Base-by-base conservation (phyloP, 2,113 vertebrate genomes). In the Nansenia antarctica region DNA sequence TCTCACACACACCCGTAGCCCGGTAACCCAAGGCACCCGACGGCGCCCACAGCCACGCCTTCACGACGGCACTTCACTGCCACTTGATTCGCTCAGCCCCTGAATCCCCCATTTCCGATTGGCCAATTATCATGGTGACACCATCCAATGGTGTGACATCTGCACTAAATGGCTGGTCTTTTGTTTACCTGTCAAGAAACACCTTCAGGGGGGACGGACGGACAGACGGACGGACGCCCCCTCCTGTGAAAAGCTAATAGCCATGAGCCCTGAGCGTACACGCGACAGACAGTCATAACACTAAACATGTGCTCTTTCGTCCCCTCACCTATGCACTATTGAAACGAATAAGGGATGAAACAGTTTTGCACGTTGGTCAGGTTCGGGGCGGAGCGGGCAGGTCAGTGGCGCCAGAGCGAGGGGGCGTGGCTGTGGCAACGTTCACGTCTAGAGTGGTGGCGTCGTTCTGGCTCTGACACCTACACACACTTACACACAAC, bases 271-370 rank as follows among this genome's bases (percentile, higher is more conserved):
- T 61, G 62, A 77, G 76, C 62, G 59, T 87, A 86, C 69, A 84
- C 82, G 67, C 63, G 62, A 18, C 55, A 35, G 20, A 79, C 78
- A 75, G 77, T 77, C 81, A 76, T 76, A 89, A 90, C 84, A 90
- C 89, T 85, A 88, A 90, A 81, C 74, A 73, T 70, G 82, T 85
- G 87, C 84, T 81, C 69, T 79, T 85, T 86, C 83, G 68, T 82
- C 86, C 87, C 85, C 77, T 86, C 86, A 89, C 87, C 88, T 91
- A 91, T 91, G 89, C 90, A 92, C 88, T 91, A 90, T 88, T 84
- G 73, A 77, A 82, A 82, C 69, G 57, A 68, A 82, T 85, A 85
- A 84, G 85, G 86, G 86, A 88, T 85, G 88, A 84, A 84, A 85
- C 66, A 79, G 76, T 74, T 74, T 83, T 87, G 85, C 85, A 91